Conservation (phyloP, 2,113 vertebrate species). For the Muscicapa adusta region DNA sequence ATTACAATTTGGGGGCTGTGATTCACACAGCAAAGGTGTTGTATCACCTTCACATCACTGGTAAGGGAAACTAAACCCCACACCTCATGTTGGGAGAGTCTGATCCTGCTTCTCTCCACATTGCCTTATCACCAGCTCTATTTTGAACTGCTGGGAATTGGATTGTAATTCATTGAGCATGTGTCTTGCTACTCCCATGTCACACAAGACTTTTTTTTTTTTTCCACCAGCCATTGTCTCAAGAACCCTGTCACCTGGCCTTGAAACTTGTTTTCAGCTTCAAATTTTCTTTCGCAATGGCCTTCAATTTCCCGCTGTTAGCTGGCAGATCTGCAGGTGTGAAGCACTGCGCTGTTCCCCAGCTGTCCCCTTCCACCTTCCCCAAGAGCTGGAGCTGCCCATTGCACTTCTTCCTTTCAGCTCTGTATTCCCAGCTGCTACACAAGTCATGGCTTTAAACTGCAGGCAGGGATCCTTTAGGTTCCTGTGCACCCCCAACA, state of each 20-base stretch:
- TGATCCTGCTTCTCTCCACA: accelerated
- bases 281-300: not conserved
- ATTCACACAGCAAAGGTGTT: not conserved
- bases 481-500: not conserved
- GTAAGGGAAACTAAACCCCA: not conserved
- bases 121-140: not conserved
- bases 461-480: not conserved
- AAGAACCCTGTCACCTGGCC: not conserved
- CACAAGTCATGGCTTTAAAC: not conserved
- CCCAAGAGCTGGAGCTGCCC: not conserved
- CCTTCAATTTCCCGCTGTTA: not conserved
- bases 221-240: not conserved
- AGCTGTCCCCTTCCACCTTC: not conserved
- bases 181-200: not conserved
- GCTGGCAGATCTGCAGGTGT: not conserved
- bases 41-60: not conserved
- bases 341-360: accelerated
- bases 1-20: not conserved
- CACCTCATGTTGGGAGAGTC: accelerated
- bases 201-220: not conserved
- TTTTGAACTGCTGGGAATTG: not conserved
- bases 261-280: not conserved
- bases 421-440: not conserved
- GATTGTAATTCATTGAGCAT: not conserved
- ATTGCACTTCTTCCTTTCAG: not conserved